Conservation (phyloP, 2,888 invertebrate genomes). For the Seladonia tumulorum region DNA sequence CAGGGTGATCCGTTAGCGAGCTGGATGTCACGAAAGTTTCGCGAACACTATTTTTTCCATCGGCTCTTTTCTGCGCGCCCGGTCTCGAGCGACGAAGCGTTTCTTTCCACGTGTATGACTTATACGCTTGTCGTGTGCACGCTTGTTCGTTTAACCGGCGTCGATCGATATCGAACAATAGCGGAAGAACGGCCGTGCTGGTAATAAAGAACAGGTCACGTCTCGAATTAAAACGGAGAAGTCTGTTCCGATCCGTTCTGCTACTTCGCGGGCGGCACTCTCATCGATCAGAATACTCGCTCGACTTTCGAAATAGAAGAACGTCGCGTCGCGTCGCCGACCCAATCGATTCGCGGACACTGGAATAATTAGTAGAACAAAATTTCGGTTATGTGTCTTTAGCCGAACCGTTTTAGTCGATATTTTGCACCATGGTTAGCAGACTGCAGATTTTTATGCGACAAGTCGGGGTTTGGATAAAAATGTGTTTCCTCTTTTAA, state of each 20-base stretch:
- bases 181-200: conserved; percentile 20
- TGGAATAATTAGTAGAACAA: neutral
- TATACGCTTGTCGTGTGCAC: neutral
- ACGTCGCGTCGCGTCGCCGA: neutral
- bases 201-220: conserved; percentile 21
- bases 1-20: neutral
- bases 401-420: neutral
- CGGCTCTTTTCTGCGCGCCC: neutral
- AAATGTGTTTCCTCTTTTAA: neutral
- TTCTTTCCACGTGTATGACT: neutral
- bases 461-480: neutral
- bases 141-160: conserved; percentile 7
- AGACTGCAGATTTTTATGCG: neutral
- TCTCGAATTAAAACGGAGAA: conserved; percentile 19
- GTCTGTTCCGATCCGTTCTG: conserved; percentile 5
- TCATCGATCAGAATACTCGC: conserved; percentile 8
- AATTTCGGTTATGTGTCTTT: neutral
- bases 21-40: neutral
- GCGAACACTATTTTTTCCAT: neutral
- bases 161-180: conserved; percentile 36
- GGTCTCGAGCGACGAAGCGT: neutral
- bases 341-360: neutral
- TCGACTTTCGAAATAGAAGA: conserved; percentile 10
- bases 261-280: neutral
- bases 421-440: neutral